These are phyloP conservation scores for Platycercus adscitus DNA, from an alignment of 2,113 vertebrate genomes.

Conservation along the genomic window DNA sequence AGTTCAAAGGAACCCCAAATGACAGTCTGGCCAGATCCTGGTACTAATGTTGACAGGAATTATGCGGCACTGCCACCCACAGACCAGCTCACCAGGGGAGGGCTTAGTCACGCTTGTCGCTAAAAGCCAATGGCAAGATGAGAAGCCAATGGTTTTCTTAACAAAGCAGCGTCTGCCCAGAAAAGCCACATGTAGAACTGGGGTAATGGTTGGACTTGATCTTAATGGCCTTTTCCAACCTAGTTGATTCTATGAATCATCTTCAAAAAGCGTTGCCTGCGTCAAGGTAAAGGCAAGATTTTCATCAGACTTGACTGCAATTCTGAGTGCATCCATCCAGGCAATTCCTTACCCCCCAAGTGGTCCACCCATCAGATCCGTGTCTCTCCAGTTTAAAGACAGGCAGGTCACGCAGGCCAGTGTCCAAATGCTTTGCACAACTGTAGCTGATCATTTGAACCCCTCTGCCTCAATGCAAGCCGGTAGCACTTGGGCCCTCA, in stretches of 20 bases:
- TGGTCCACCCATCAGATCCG: background rate
- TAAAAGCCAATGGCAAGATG: background rate
- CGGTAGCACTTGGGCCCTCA: background rate
- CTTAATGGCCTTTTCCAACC: background rate
- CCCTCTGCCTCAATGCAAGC: background rate
- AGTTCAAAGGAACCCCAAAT: accelerated
- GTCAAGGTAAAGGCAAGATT: accelerated
- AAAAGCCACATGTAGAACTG: background rate
- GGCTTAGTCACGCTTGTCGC: background rate
- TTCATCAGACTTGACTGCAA: background rate
- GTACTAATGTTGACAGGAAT: background rate
- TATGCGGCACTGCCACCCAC: accelerated
- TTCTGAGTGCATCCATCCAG: background rate
- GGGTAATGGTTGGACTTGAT: background rate
- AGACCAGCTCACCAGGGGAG: background rate
- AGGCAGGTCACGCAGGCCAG: background rate
- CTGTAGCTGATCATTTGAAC: background rate
- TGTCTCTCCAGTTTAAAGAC: background rate
- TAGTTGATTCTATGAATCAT: background rate
- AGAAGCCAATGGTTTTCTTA: background rate
- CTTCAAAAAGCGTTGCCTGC: accelerated
- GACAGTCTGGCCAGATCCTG: background rate
- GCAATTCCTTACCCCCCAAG: background rate
- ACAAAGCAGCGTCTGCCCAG: background rate
- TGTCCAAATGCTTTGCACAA: background rate